Evolutionary conservation across 2,113 vertebrate genomes (phyloP).

Genomic region (Albula glossodonta): DNA sequence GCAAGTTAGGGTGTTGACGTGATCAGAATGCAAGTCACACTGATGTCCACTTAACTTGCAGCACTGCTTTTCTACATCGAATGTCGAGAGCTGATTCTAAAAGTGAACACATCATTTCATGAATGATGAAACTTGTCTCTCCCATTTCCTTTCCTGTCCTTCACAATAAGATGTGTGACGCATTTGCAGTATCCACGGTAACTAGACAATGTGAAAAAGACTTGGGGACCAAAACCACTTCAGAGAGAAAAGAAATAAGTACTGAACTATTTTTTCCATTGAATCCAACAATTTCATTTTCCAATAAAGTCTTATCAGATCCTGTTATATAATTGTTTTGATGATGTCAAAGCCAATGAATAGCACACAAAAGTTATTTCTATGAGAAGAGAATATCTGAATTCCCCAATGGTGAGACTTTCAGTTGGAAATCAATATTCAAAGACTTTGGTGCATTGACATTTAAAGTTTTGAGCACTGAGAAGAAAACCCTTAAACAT

Average conservation of each 20-base stretch:
- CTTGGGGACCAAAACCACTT: not conserved
- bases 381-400: too few relatives aligned
- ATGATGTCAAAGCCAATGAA: too few relatives aligned
- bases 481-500: too few relatives aligned
- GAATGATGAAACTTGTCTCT: not conserved
- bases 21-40: not conserved
- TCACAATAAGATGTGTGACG: not conserved
- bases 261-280: not conserved
- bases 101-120: not conserved
- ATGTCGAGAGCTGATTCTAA: not conserved
- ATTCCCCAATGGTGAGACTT: too few relatives aligned
- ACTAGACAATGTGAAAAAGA: not conserved
- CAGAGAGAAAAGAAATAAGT: not conserved
- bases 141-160: not conserved
- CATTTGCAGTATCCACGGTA: not conserved
- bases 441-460: too few relatives aligned
- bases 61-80: too few relatives aligned
- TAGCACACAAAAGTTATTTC: too few relatives aligned
- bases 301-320: not conserved
- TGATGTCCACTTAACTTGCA: too few relatives aligned
- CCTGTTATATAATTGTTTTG: not conserved
- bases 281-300: not conserved
- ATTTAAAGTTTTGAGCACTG: too few relatives aligned
- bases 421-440: too few relatives aligned
- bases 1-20: not conserved